Percentiles rank a stretch among this genome's conserved stretches.
phyloP scores from a whole-genome alignment of 2,797 vertebrate genomes.

The Somateria mollissima region DNA sequence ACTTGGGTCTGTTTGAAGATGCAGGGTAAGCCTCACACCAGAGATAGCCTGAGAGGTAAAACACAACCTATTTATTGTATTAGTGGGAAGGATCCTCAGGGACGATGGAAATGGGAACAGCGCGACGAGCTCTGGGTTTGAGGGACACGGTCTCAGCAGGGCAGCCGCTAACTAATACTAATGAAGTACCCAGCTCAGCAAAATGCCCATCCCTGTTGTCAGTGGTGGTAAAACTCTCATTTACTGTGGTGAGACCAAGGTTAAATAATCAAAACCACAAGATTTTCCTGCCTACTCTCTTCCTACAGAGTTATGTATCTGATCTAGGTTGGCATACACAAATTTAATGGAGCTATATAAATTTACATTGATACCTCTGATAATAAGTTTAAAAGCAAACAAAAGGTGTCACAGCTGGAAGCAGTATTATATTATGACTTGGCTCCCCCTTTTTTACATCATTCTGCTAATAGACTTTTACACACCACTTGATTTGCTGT shows the following conservation, averaged over 20 bases:
- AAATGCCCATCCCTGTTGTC: not conserved
- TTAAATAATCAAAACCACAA: not conserved
- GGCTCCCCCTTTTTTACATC: not conserved
- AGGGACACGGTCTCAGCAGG: rapidly evolving
- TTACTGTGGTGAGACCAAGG: not conserved
- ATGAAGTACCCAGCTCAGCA: not conserved
- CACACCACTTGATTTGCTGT: not conserved
- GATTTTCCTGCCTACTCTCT: not conserved
- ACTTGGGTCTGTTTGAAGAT: not conserved
- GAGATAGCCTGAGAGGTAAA: not conserved
- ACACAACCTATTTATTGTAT: not conserved
- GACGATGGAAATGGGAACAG: not conserved
- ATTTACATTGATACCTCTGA: not conserved
- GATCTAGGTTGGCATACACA: not conserved
- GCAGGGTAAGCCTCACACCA: not conserved
- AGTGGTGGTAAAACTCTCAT: not conserved
- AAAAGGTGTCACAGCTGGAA: not conserved
- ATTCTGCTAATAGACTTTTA: not conserved
- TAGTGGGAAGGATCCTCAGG: not conserved
- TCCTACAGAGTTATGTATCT: not conserved
- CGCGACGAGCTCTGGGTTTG: not conserved
- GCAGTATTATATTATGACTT: not conserved
- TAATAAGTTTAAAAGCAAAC: not conserved
- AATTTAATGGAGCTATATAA: not conserved
- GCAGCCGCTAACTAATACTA: not conserved